Conservation (phyloP, 2,797 vertebrate species). For the Eulemur coronatus region DNA sequence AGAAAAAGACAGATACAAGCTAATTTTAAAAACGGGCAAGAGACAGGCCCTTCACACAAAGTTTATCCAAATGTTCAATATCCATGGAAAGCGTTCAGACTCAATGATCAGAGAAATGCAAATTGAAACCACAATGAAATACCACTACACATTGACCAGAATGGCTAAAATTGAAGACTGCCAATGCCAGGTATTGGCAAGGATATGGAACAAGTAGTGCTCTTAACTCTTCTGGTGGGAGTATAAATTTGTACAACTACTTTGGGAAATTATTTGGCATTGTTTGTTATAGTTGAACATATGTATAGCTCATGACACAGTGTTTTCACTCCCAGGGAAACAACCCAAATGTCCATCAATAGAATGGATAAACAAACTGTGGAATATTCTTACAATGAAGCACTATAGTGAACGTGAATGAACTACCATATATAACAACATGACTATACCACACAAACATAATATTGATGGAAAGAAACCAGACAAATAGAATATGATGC, state of each 20-base stretch:
- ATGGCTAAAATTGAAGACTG: not conserved
- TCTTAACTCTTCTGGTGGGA: not conserved
- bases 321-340: not conserved
- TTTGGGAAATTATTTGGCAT: conserved; percentile 16
- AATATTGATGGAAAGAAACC: not conserved
- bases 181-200: not conserved
- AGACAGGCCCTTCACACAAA: not conserved
- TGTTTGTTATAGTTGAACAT: not conserved
- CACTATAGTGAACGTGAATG: not conserved
- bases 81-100: not conserved
- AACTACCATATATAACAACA: not conserved
- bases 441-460: not conserved
- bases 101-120: conserved; percentile 14
- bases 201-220: not conserved
- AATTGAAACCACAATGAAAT: not conserved
- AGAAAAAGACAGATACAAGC: not conserved
- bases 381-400: not conserved
- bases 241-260: not conserved
- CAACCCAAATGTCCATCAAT: not conserved
- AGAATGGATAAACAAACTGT: not conserved
- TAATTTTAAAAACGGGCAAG: conserved; percentile 18
- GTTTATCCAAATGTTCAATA: not conserved
- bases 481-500: not conserved
- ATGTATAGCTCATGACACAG: not conserved
- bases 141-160: not conserved